Conservation (phyloP, 2,888 invertebrate species). For the Tachina grossa region DNA sequence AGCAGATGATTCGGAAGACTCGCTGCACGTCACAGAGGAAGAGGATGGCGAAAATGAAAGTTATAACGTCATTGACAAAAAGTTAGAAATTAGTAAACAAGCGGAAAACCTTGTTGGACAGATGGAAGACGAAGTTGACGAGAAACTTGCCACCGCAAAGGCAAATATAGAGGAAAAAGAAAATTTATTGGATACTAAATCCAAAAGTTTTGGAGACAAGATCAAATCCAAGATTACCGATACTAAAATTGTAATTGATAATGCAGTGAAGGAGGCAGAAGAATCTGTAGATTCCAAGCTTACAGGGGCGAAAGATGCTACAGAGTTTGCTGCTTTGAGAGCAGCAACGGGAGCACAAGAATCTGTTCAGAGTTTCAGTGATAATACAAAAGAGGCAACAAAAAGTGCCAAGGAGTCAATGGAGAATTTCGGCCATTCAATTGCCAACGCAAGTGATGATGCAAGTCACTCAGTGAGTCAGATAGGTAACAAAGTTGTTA, state of each 20-base stretch:
- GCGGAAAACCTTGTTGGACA: slow-evolving; percentile 59
- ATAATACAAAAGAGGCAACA: slow-evolving; percentile 63
- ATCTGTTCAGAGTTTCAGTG: slow-evolving; percentile 72
- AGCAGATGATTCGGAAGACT: slow-evolving; percentile 70
- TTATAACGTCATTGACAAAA: slow-evolving; percentile 67
- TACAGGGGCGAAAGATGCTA: slow-evolving; percentile 44
- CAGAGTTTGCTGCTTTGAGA: slow-evolving; percentile 55
- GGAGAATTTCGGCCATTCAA: slow-evolving; percentile 55
- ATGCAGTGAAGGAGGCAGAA: slow-evolving; percentile 47
- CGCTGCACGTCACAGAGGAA: slow-evolving; percentile 71
- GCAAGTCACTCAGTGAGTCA: slow-evolving; percentile 45
- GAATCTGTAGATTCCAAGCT: slow-evolving; percentile 62
- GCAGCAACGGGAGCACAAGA: slow-evolving; percentile 68
- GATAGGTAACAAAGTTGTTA: slow-evolving; percentile 73
- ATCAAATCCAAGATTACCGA: slow-evolving; percentile 41
- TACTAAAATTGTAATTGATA: slow-evolving; percentile 50
- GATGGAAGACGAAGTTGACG: slow-evolving; percentile 66
- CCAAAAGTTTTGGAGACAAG: slow-evolving; percentile 56
- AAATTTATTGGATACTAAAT: slow-evolving; percentile 23
- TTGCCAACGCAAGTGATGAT: slow-evolving; percentile 60
- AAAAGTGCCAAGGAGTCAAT: slow-evolving; percentile 60
- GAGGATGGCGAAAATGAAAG: slow-evolving; percentile 72
- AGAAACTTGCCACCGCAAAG: slow-evolving; percentile 47
- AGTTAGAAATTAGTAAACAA: slow-evolving; percentile 72
- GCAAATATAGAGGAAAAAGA: slow-evolving; percentile 15